Base-by-base conservation (phyloP, 1,140 invertebrate genomes). In the Pogonus chalceus region DNA sequence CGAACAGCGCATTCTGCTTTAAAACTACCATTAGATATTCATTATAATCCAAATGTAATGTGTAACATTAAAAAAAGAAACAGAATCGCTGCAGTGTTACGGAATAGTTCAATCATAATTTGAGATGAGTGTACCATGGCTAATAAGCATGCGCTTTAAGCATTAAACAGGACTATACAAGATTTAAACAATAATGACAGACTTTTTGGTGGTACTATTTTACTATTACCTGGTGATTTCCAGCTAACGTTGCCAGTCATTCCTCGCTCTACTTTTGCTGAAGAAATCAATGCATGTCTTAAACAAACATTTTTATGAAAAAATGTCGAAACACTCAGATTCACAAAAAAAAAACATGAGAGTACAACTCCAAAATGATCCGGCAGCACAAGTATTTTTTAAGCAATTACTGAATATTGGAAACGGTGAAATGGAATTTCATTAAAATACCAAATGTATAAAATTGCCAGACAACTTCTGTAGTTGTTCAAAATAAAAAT, bases 251-350 rank as follows among this genome's bases (percentile, higher is more conserved):
- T 69, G 37, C 63, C 67, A 48, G 62, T 74, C 20, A 66, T 68
- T 52, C 61, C 60, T 35, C 56, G 59, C 23, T 57, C 63, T 62
- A 75, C 72, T 60, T 60, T 60, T 23, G 68, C 68, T 50, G 68
- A 73, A 63, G 64, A 70, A 58, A 55, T 74, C 0, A 69, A 72
- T 52, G 67, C 68, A 51, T 74, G 65, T 59, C 61, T 75, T 23
- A 76, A 74, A 65, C 59, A 59, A 59, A 73, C 71, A 21, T 16
- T 10, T 55, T 60, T 74, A 52, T 73, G 70, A 66, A 55, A 53
- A 56, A 55, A 62, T 58, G 63, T 69, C 56, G 53, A 66, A 53
- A 67, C 35, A 62, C n/a, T 71, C n/a, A n/a, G n/a, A n/a, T 35
- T 50, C 57, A 16, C 60, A 72, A 12, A 62, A 20, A 31, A 35